A percentile compares a stretch with the other conserved stretches of the same genome.
These are phyloP conservation scores for Clanis bilineata DNA, from an alignment of 2,888 invertebrate species.

Conservation along the genomic window DNA sequence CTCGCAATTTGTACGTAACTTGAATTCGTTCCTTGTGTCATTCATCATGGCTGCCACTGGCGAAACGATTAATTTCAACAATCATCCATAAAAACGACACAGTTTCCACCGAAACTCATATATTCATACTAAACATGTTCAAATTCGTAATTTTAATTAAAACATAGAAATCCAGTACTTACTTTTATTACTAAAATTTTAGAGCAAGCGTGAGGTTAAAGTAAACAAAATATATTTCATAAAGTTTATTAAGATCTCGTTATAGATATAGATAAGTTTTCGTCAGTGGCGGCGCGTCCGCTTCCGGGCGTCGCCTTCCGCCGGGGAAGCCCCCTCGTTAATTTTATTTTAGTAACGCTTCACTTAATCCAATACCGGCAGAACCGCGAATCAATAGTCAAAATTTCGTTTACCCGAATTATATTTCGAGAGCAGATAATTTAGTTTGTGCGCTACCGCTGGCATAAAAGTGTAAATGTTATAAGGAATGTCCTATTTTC, in stretches of 20 bases:
- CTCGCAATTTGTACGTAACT: conserved; percentile 78
- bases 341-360: conserved; percentile 73
- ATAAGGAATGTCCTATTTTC: neutral
- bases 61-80: conserved; percentile 67
- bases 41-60: conserved; percentile 66
- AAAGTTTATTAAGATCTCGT: conserved; percentile 65
- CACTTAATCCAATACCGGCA: conserved; percentile 65
- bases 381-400: conserved; percentile 29
- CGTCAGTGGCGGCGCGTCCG: conserved; percentile 59
- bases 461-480: neutral
- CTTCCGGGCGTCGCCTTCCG: conserved; percentile 66
- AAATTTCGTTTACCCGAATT: conserved; percentile 16
- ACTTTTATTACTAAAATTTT: neutral
- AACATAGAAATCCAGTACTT: neutral
- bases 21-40: conserved; percentile 77
- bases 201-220: conserved; percentile 13
- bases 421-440: conserved; percentile 8
- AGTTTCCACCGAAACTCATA: conserved; percentile 29
- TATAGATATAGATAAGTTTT: conserved; percentile 65
- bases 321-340: conserved; percentile 68
- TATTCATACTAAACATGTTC: neutral
- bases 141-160: conserved; percentile 11
- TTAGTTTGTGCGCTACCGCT: neutral
- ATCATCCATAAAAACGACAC: conserved; percentile 63
- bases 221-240: conserved; percentile 45